Evolutionary conservation across 2,888 invertebrate species (phyloP), one percentile per base, ranked within the genome.

Genomic region (Troides aeacus): DNA sequence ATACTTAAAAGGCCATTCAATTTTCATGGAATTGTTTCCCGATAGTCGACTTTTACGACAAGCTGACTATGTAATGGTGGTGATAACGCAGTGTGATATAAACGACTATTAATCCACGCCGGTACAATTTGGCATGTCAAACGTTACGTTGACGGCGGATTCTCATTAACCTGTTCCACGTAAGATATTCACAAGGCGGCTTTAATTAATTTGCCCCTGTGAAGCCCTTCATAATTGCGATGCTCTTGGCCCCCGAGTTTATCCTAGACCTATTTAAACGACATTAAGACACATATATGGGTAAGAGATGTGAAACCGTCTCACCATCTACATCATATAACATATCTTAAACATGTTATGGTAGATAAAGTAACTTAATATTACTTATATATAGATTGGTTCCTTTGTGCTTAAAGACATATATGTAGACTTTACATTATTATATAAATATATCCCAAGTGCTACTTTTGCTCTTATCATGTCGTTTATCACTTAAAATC

Each of bases 181-280:
- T 63, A 63, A 62, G 62, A 62, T 21, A 56, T 68, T 68, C 63
- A 63, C 50, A 68, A 68, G 63, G 58, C 50, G 7, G 62, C 63
- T 68, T 63, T 68, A 68, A 68, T 68, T 68, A 68, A 68, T 63
- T 68, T 68, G 30, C 21, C 63, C 63, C 63, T 24, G 50, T 36
- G 63, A 63, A 50, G 63, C 68, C 62, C 24, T 58, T 62, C 46
- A 24, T 62, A 67, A 67, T 68, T 68, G 63, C 57, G 62, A 21
- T 46, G 12, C 63, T 56, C 17, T 3, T 50, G 50, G 23, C n/a
- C 46, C 62, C 30, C 30, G 30, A 42, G 62, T 42, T 62, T 30
- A 68, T 53, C 53, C 60, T 62, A 57, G 53, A 17, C 53, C 61
- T 42, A 50, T 62, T 46, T 30, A 59, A 58, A 23, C 58, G 42